Percentiles rank a stretch among this genome's conserved stretches.
phyloP scores from a whole-genome alignment of 2,797 vertebrate genomes.

The Hephaestus fuliginosus region DNA sequence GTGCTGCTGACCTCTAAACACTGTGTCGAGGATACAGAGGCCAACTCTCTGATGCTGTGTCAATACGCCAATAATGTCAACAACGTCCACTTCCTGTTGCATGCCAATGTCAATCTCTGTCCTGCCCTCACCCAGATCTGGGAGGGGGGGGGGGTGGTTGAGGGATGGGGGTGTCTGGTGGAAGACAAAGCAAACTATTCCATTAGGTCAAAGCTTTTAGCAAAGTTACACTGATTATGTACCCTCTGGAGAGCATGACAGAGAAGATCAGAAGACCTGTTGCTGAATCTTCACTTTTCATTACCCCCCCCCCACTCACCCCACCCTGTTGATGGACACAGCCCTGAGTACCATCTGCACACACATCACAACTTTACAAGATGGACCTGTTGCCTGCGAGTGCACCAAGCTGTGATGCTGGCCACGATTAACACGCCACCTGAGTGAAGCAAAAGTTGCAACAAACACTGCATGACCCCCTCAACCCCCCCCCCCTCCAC shows the following conservation, averaged over 20 bases:
- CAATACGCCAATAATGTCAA: conserved; percentile 60
- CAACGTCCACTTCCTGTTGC: conserved; percentile 42
- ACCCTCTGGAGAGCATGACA: conserved; percentile 16
- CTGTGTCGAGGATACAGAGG: conserved; percentile 3
- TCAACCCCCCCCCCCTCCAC: background rate
- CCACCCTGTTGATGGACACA: background rate
- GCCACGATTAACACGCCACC: background rate
- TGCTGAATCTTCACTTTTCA: conserved; percentile 10
- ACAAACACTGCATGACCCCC: background rate
- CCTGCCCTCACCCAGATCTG: conserved; percentile 13
- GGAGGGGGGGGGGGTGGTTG: background rate
- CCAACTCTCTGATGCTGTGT: conserved; percentile 39
- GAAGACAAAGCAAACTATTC: conserved; percentile 4
- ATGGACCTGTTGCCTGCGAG: background rate
- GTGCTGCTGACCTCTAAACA: conserved; percentile 34
- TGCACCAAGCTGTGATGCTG: too few species aligned
- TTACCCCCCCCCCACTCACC: background rate
- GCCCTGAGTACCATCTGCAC: background rate
- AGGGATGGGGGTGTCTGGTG: background rate
- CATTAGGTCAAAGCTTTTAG: conserved; percentile 5
- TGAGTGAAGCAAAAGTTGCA: conserved; percentile 12
- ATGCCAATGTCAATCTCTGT: conserved; percentile 47
- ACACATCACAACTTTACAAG: background rate
- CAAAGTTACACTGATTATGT: background rate
- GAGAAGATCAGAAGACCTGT: conserved; percentile 5